Base-by-base conservation (phyloP, 2,888 invertebrate genomes). In the Nephrotoma appendiculata region DNA sequence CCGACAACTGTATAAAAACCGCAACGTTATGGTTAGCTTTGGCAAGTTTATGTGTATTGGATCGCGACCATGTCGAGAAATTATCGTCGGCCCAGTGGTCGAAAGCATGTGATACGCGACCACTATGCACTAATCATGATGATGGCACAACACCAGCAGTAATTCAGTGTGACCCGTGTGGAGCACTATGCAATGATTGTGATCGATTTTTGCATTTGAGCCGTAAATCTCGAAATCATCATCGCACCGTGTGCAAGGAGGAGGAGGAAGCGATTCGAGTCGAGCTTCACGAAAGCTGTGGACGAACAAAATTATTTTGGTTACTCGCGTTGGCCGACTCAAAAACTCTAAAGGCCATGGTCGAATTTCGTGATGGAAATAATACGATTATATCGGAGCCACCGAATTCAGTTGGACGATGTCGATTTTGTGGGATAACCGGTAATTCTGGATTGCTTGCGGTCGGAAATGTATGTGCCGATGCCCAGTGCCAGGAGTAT, bases 241-340 rank as follows among this genome's bases (percentile, higher is more conserved):
- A 96, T 88, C 92, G 98, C 91, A 92, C 92, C 83, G 92, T 91
- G 0, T 98, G 98, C 92, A 98, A 98, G 91, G 98, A 98, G 90
- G 98, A 98, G 90, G 98, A 98, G 90, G 98, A 98, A 90, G 97
- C 98, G 0, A 98, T 99, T 88, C 96, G 97, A 88, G 97, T 99
- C 5, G 98, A 99, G 91, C 94, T 99, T n/a, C 99, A 99, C 91
- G 99, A 98, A 92, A 96, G 96, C 0, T 99, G 99, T 90, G 99
- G 99, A 0, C 94, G 99, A 52, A 98, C 98, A 0, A 98, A 99
- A 91, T 92, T 99, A 5, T 98, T 98, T 91, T 99, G 99, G 98
- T 93, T 99, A 6, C 92, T 98, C 89, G 95, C 98, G 0, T 92
- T 99, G 41, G 98, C 99, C 0, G 99, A 99, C 90, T 96, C 98